A percentile compares a stretch with the other conserved stretches of the same genome.
phyloP scores from a whole-genome alignment of 2,113 vertebrate genomes.

The Neodontobutis hainanensis region DNA sequence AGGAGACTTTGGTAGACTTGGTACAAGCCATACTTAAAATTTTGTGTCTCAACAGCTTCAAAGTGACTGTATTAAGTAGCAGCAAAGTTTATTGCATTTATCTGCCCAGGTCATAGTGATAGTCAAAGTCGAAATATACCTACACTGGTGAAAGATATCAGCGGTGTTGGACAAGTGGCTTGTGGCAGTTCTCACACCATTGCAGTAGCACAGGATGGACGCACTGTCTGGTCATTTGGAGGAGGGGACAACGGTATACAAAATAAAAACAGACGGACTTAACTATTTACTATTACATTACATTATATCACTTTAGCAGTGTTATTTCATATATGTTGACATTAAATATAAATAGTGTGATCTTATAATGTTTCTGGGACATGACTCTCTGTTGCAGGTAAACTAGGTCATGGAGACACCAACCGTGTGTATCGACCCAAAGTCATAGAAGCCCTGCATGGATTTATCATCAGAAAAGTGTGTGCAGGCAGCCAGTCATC shows the following conservation, averaged over 20 bases:
- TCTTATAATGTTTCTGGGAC: not conserved
- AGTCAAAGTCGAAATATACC: conserved; percentile 83
- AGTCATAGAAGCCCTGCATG: conserved; percentile 81
- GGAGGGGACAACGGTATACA: conserved; percentile 82
- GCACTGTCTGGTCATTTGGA: conserved; percentile 83
- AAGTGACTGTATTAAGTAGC: not conserved
- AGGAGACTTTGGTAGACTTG: conserved; percentile 83
- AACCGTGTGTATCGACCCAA: conserved; percentile 84
- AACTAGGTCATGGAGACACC: conserved; percentile 85
- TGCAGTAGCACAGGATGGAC: conserved; percentile 82
- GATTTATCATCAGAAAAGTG: conserved; percentile 83
- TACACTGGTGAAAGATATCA: conserved; percentile 83
- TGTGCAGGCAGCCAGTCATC: conserved; percentile 84
- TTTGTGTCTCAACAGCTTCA: not conserved
- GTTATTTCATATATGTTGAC: not conserved
- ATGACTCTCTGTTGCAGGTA: conserved; percentile 68
- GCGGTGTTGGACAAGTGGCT: conserved; percentile 81
- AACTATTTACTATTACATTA: too few species aligned
- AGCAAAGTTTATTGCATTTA: not conserved
- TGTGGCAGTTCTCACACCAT: conserved; percentile 85
- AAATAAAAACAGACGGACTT: not conserved
- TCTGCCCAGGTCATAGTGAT: conserved; percentile 79
- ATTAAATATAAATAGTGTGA: not conserved
- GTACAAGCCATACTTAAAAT: conserved; percentile 50
- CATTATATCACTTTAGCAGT: not conserved